Evolutionary conservation across 2,888 invertebrate genomes (phyloP).

Genomic region (Caenorhabditis drosophilae): DNA sequence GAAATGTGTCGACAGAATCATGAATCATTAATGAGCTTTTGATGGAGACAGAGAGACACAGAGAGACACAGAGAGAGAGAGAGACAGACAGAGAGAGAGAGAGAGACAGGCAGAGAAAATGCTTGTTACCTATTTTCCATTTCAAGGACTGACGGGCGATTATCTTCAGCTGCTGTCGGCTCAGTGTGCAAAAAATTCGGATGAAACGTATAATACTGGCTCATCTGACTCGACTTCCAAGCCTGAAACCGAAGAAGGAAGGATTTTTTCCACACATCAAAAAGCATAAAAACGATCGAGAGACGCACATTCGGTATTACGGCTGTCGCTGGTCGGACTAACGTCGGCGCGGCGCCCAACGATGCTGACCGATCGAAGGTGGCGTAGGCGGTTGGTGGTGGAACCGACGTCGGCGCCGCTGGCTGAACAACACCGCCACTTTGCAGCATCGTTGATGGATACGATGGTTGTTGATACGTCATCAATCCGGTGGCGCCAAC

Average conservation of each 20-base stretch:
- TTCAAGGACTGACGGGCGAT: slow-evolving; percentile 64
- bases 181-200: slow-evolving; percentile 61
- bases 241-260: slow-evolving; percentile 15
- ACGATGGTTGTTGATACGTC: slow-evolving; percentile 35
- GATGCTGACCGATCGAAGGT: slow-evolving; percentile 40
- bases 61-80: neutral
- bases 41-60: neutral
- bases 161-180: slow-evolving; percentile 45
- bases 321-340: too few species aligned
- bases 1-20: neutral
- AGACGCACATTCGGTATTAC: too few species aligned
- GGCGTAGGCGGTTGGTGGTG: slow-evolving; percentile 12
- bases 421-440: neutral
- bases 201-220: slow-evolving; percentile 69
- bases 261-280: neutral
- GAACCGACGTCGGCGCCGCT: too few species aligned
- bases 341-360: too few species aligned
- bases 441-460: slow-evolving; percentile 11
- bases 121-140: slow-evolving; percentile 66
- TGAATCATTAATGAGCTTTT: neutral
- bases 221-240: slow-evolving; percentile 48
- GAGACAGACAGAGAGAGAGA: neutral
- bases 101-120: too few species aligned
- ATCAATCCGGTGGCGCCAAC: slow-evolving; percentile 37
- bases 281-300: too few species aligned